Evolutionary conservation across 2,113 vertebrate species (phyloP), one percentile per base, ranked within the genome.

Genomic region (Tragelaphus scriptus): DNA sequence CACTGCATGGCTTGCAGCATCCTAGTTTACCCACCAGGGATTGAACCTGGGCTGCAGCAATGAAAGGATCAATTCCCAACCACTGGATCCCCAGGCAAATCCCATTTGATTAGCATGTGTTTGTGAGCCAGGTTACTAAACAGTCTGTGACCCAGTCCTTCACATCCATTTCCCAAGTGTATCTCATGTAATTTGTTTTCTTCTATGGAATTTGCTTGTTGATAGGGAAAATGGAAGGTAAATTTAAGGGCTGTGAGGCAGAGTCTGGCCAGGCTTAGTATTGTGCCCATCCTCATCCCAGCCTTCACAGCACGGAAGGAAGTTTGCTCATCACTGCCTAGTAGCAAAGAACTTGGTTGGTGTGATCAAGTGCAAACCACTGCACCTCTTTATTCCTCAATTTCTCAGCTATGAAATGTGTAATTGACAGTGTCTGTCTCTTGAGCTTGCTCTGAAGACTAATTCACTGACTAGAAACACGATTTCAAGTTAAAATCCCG

Each of bases 301-400:
- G 7, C 1, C 3, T 17, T 2, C 1, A 56, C 6, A 12, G 7
- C 17, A 44, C 2, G 68, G 36, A 26, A 19, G 32, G 19, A 47
- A 12, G 11, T 51, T 32, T 86, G 14, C 0, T 16, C 14, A 30
- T 4, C 3, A 11, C 2, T 16, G 40, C 13, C 32, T 14, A 11
- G 7, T n/a, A 28, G 9, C 4, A 82, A 13, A 61, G 3, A 6
- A 3, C 5, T 8, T 7, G 19, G 51, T 2, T 0, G n/a, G 12
- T 13, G 2, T 58, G 53, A 47, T 40, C 15, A 15, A 58, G 5
- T 2, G 13, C 2, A 55, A 85, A 61, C 21, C 7, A 4, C 40
- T 28, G 23, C 44, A 25, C 6, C 6, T 26, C 5, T 85, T 5
- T 65, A 1, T 51, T 59, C 15, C 28, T 63, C 36, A 4, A 36